phyloP scores from a whole-genome alignment of 2,888 invertebrate genomes.

The Netelia melanura region DNA sequence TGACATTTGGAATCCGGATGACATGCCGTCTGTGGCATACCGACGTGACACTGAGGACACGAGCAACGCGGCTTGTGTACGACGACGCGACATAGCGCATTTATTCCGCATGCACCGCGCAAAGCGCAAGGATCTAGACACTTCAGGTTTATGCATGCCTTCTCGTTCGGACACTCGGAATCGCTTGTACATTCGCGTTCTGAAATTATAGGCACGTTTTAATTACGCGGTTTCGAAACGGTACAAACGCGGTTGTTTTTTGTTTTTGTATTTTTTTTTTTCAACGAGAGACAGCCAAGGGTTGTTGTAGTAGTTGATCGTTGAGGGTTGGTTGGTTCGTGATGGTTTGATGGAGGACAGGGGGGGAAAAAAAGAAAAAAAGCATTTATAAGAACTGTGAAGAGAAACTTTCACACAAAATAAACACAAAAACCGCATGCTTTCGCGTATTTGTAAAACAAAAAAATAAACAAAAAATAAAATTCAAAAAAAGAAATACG shows the following conservation, averaged over 20 bases:
- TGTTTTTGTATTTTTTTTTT: slow-evolving; percentile 49
- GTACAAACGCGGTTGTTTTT: slow-evolving; percentile 42
- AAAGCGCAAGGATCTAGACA: slow-evolving; percentile 96
- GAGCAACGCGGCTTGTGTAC: slow-evolving; percentile 94
- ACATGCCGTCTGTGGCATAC: slow-evolving; percentile 92
- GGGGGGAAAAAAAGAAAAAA: slow-evolving; percentile 87
- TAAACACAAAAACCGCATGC: slow-evolving; percentile 86
- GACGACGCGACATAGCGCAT: slow-evolving; percentile 94
- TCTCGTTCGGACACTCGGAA: slow-evolving; percentile 96
- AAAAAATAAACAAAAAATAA: slow-evolving; percentile 13
- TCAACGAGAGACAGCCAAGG: slow-evolving; percentile 67
- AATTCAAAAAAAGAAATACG: background rate
- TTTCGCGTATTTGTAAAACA: slow-evolving; percentile 79
- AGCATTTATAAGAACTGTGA: slow-evolving; percentile 95
- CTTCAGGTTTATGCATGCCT: slow-evolving; percentile 95
- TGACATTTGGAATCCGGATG: slow-evolving; percentile 92
- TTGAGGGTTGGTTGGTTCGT: slow-evolving; percentile 78
- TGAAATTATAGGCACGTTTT: slow-evolving; percentile 74
- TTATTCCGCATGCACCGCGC: slow-evolving; percentile 94
- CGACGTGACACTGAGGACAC: slow-evolving; percentile 95
- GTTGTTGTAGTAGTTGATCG: slow-evolving; percentile 65
- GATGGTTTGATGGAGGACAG: slow-evolving; percentile 72
- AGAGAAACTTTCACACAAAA: slow-evolving; percentile 92
- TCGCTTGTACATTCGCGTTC: slow-evolving; percentile 96
- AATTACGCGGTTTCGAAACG: background rate